A percentile compares a stretch with the other conserved stretches of the same genome.
Evolutionary conservation across 2,797 vertebrate species (phyloP).

Genomic region (Myotis daubentonii): DNA sequence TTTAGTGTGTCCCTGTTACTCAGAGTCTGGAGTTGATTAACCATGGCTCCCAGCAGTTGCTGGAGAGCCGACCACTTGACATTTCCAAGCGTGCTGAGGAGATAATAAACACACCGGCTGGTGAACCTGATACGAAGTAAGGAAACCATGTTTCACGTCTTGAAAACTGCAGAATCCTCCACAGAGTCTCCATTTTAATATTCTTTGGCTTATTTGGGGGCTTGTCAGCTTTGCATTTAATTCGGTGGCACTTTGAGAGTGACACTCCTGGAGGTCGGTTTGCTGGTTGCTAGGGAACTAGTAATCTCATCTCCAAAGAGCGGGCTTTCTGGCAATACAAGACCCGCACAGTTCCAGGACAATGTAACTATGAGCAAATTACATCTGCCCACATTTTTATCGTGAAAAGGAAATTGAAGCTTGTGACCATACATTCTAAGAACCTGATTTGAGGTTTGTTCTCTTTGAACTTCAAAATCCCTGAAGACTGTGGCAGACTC

Average conservation of each 20-base stretch:
- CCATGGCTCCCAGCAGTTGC: neutral
- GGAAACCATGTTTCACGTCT: neutral
- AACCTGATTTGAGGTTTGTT: slow-evolving; percentile 56
- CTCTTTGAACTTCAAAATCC: slow-evolving; percentile 69
- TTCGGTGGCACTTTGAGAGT: slow-evolving; percentile 5
- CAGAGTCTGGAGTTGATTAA: neutral
- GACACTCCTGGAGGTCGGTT: neutral
- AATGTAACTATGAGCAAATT: slow-evolving; percentile 37
- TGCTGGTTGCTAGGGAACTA: neutral
- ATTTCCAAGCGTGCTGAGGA: neutral
- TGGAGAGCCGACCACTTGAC: neutral
- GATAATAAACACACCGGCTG: neutral
- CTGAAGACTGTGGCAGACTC: slow-evolving; percentile 43
- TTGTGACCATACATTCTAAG: slow-evolving; percentile 9
- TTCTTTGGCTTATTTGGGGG: neutral
- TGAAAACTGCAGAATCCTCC: slow-evolving; percentile 30
- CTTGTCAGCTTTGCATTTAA: slow-evolving; percentile 12
- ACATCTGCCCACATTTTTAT: slow-evolving; percentile 64
- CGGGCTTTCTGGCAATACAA: neutral
- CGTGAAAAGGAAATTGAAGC: slow-evolving; percentile 62
- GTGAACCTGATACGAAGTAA: neutral
- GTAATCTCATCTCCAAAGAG: neutral
- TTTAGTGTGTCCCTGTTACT: fast-evolving
- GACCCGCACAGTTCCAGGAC: neutral
- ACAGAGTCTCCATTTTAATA: neutral